These are phyloP conservation scores for Lithobates pipiens DNA, from an alignment of 2,797 vertebrate genomes.

Conservation along the genomic window DNA sequence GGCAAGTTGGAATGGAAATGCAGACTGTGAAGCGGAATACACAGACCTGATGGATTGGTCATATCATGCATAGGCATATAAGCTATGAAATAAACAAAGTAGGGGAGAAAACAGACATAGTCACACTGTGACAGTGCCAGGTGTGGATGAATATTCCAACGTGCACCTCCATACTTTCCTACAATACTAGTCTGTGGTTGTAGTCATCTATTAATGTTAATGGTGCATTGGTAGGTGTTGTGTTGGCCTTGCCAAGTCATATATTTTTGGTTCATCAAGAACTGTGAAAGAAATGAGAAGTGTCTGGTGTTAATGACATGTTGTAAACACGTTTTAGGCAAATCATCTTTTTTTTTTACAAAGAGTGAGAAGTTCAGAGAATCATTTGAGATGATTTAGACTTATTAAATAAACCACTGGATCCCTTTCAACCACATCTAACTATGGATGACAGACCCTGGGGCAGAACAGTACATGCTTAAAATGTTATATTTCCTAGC, in stretches of 20 bases:
- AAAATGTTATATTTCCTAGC: too few species aligned
- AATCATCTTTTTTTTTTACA: neutral
- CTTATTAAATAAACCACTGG: too few species aligned
- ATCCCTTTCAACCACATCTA: too few species aligned
- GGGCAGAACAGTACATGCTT: too few species aligned
- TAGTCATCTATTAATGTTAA: slow-evolving; percentile 36
- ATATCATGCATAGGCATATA: slow-evolving; percentile 5
- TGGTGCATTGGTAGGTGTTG: neutral
- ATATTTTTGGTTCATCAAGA: neutral
- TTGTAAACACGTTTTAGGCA: neutral
- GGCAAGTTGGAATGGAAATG: slow-evolving; percentile 44
- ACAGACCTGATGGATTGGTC: slow-evolving; percentile 12
- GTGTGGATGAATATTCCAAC: slow-evolving; percentile 4
- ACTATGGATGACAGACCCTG: too few species aligned
- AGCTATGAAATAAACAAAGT: slow-evolving; percentile 48
- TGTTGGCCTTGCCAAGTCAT: neutral
- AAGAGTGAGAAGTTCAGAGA: neutral
- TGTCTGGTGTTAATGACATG: neutral
- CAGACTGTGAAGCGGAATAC: slow-evolving; percentile 31
- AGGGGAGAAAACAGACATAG: slow-evolving; percentile 24
- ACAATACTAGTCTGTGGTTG: neutral
- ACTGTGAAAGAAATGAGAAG: neutral
- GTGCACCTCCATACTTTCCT: slow-evolving; percentile 24
- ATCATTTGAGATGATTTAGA: neutral
- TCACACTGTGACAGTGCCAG: slow-evolving; percentile 32